Percentiles rank a stretch among this genome's conserved stretches.
phyloP scores from a whole-genome alignment of 2,113 vertebrate species.

The Laticauda colubrina region DNA sequence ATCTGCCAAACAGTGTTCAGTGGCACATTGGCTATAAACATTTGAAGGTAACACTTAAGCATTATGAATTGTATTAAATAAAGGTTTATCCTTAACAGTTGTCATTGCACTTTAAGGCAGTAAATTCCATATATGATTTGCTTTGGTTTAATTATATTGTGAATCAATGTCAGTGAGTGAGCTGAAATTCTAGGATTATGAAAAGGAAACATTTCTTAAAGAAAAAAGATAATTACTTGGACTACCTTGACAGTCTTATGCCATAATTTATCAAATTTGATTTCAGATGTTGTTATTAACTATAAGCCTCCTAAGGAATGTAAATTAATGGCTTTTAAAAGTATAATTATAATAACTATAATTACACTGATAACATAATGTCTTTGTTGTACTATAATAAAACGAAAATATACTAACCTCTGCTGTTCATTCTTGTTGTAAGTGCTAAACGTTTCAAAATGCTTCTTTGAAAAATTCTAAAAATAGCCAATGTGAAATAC shows the following conservation, averaged over 20 bases:
- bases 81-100: background rate
- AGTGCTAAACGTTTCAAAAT: slow-evolving; percentile 54
- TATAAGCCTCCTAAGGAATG: background rate
- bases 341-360: background rate
- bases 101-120: background rate
- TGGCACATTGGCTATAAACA: background rate
- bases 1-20: background rate
- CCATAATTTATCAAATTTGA: background rate
- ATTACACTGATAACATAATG: background rate
- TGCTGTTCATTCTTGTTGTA: slow-evolving; percentile 68
- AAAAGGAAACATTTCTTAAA: background rate
- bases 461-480: slow-evolving; percentile 70
- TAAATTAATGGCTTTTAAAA: background rate
- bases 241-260: background rate
- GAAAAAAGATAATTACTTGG: background rate
- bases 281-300: background rate
- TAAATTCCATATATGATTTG: background rate
- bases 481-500: slow-evolving; percentile 35
- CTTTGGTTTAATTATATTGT: too few species aligned
- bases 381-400: background rate
- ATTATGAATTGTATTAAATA: background rate
- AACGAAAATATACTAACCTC: slow-evolving; percentile 66
- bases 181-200: background rate
- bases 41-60: background rate
- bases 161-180: background rate